phyloP scores from a whole-genome alignment of 2,888 invertebrate genomes.

The Deilephila elpenor region DNA sequence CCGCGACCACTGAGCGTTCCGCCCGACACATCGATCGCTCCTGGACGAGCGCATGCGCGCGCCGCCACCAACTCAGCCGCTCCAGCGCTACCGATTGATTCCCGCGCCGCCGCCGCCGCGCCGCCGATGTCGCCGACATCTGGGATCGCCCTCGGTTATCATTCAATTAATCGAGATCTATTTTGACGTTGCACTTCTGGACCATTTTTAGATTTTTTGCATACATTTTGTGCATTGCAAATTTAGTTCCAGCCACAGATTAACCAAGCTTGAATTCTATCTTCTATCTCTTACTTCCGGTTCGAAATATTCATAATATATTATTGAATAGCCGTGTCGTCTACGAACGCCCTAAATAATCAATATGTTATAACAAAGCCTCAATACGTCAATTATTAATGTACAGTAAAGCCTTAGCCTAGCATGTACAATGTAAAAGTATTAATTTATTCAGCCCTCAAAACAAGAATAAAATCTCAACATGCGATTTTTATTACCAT shows the following conservation, averaged over 20 bases:
- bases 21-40: slow-evolving; percentile 72
- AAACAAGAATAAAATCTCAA: neutral
- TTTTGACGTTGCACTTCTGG: slow-evolving; percentile 34
- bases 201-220: slow-evolving; percentile 14
- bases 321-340: neutral
- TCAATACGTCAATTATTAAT: neutral
- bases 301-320: neutral
- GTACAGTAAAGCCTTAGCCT: neutral
- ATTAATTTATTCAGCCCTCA: neutral
- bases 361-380: neutral
- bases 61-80: slow-evolving; percentile 56
- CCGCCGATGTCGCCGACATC: slow-evolving; percentile 21
- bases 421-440: too few relatives aligned
- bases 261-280: neutral
- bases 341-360: neutral
- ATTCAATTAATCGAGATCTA: slow-evolving; percentile 46
- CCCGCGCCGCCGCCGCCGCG: slow-evolving; percentile 41
- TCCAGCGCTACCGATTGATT: slow-evolving; percentile 64
- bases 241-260: neutral
- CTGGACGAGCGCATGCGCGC: slow-evolving; percentile 62
- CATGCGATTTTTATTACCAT: slow-evolving; percentile 1
- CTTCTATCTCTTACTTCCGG: neutral
- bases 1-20: slow-evolving; percentile 79
- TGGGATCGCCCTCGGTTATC: slow-evolving; percentile 32
- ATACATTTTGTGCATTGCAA: neutral